Base-by-base conservation (phyloP, 2,113 vertebrate species). In the Dolichotis patagonum region DNA sequence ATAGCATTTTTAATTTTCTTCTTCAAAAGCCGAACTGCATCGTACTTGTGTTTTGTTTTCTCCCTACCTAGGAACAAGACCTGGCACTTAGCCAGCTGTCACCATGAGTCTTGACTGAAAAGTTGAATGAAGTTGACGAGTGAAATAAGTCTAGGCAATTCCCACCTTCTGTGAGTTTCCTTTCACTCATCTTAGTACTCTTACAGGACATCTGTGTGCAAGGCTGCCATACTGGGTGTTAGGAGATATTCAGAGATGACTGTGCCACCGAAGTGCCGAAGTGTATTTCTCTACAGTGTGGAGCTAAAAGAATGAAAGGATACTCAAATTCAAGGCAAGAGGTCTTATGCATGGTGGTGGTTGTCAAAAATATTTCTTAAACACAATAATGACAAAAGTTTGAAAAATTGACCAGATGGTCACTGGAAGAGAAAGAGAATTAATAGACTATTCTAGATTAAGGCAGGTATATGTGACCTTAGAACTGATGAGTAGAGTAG, bases 231-330 rank as follows among this genome's bases (percentile, higher is more conserved):
- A 5, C 52, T 26, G 35, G 91, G 43, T 19, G 7, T 24, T 32
- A 41, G 46, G 30, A 89, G 58, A 60, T 19, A 58, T 56, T 30
- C 38, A 41, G 35, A 49, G 14, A 46, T 11, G 3, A 58, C 4
- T 4, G 46, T 32, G 38, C 3, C 14, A 38, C 11, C n/a, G n/a
- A n/a, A 20, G 12, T 30, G n/a, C 30, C 49, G 3, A 41, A 30
- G 63, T 12, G 71, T 56, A 22, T 80, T 65, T 9, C 19, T 24
- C 9, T 7, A 1, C 0, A 86, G 26, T 0, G 0, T 3, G 11
- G 43, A 63, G 5, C 4, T 32, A 13, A 88, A 82, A 65, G n/a
- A 56, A 5, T 11, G 9, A 87, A 86, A 46, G 22, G 11, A 5
- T 43, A 0, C 8, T 8, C 43, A 24, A 5, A 30, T 56, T 41